Conservation (phyloP, 2,113 vertebrate species). For the Nothoprocta pentlandii region DNA sequence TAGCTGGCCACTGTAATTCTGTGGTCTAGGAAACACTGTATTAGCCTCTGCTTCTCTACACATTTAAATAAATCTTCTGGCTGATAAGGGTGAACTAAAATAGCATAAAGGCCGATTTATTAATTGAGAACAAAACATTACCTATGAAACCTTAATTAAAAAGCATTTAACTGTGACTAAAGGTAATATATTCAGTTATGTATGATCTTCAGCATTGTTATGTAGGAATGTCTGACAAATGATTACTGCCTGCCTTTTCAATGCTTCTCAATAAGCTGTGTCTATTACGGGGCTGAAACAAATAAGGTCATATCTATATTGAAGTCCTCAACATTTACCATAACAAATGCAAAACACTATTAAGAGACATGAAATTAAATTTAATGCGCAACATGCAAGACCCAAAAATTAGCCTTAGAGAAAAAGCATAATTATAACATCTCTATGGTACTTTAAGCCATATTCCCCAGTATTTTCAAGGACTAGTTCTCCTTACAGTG, state of each 20-base stretch:
- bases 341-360: neutral
- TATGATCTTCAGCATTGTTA: neutral
- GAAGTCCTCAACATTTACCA: neutral
- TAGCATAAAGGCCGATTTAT: neutral
- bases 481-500: neutral
- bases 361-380: neutral
- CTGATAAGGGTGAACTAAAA: neutral
- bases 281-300: neutral
- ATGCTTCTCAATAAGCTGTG: neutral
- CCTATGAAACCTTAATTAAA: slow-evolving; percentile 13
- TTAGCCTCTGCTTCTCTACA: neutral
- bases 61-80: neutral
- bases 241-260: neutral
- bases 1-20: neutral
- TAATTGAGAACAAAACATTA: neutral
- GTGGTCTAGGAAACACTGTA: neutral
- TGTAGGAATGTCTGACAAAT: neutral
- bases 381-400: neutral
- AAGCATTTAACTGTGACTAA: slow-evolving; percentile 27
- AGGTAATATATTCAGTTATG: neutral
- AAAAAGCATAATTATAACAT: neutral
- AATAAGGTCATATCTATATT: neutral
- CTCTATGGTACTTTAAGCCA: neutral
- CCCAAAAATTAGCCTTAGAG: neutral
- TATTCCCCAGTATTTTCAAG: neutral